Base-by-base conservation (phyloP, 2,888 invertebrate genomes). In the Drosophila paramelanica region DNA sequence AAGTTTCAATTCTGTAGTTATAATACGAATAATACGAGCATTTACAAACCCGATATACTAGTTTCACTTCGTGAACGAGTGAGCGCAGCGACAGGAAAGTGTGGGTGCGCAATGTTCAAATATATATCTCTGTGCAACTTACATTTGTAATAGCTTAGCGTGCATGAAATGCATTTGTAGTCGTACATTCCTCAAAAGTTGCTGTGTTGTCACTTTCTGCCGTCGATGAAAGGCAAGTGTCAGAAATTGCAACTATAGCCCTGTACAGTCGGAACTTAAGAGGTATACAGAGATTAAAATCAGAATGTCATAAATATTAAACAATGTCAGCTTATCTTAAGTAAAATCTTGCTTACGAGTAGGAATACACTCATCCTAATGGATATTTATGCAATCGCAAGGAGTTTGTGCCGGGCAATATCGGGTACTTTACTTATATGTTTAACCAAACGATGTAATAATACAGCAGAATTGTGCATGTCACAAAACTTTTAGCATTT, bases 81-180 rank as follows among this genome's bases (percentile, higher is more conserved):
- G 41, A 46, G 27, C 39, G 49, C 46, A 47, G 47, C 39, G 27
- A 68, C 73, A 73, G 73, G 68, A 73, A 64, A 64, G 74, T 62
- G 74, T 73, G 68, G 73, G 73, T 59, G 69, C 52, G 23, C 46
- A 58, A 53, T 49, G 42, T 41, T 33, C 39, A 58, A 27, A 25
- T 39, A 17, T 14, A 42, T 49, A 17, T 3, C 11, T 39, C n/a
- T 23, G 5, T 14, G 23, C 20, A 17, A 27, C 10, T 33, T 10
- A 36, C 36, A 36, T 36, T 23, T 17, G 14, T 38, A 39, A 36
- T 57, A 61, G 27, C 49, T 58, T 38, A 59, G 50, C 50, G 58
- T 70, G 64, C 64, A 62, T 53, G 56, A 38, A 72, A 59, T 66
- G 66, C 46, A 67, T 46, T 67, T 51, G 50, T 45, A 38, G 31